Conservation (phyloP, 2,888 invertebrate genomes). For the Epiblema foenella region DNA sequence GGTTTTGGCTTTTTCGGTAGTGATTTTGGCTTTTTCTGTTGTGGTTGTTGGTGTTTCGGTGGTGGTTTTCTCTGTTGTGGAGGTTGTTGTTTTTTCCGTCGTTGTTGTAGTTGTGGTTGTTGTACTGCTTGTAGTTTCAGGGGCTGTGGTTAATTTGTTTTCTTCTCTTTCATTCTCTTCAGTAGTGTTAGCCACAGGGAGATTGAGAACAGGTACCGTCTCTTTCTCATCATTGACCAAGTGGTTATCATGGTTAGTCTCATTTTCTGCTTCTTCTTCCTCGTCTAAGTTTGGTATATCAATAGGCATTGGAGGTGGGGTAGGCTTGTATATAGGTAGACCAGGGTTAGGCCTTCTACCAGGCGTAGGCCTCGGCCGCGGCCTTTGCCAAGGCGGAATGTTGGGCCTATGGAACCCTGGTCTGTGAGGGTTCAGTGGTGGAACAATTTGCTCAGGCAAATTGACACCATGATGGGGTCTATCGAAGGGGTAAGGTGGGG, state of each 20-base stretch:
- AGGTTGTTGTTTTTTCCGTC: conserved; percentile 51
- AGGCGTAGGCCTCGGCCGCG: conserved; percentile 82
- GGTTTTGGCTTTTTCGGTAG: conserved; percentile 54
- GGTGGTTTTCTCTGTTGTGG: conserved; percentile 50
- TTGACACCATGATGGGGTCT: conserved; percentile 88
- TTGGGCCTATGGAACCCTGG: conserved; percentile 85
- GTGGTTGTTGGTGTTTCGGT: conserved; percentile 54
- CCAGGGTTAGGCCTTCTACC: conserved; percentile 82
- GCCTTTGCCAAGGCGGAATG: conserved; percentile 88
- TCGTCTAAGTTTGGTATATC: conserved; percentile 69
- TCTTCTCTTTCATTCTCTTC: conserved; percentile 61
- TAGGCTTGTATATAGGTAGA: conserved; percentile 87
- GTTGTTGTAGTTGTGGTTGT: conserved; percentile 55
- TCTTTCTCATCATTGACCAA: conserved; percentile 65
- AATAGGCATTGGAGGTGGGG: conserved; percentile 77
- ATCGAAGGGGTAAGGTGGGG: conserved; percentile 91
- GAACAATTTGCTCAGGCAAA: conserved; percentile 90
- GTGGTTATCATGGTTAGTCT: conserved; percentile 71
- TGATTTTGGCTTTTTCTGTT: conserved; percentile 55
- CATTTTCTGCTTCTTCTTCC: conserved; percentile 70
- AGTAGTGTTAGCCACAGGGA: conserved; percentile 59
- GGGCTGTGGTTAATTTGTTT: conserved; percentile 57
- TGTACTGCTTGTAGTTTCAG: conserved; percentile 55
- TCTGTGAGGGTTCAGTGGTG: conserved; percentile 82
- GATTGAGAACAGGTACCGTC: conserved; percentile 51